A percentile compares a stretch with the other conserved stretches of the same genome.
Evolutionary conservation across 2,113 vertebrate genomes (phyloP).

Genomic region (Dolichallabes microphthalmus): DNA sequence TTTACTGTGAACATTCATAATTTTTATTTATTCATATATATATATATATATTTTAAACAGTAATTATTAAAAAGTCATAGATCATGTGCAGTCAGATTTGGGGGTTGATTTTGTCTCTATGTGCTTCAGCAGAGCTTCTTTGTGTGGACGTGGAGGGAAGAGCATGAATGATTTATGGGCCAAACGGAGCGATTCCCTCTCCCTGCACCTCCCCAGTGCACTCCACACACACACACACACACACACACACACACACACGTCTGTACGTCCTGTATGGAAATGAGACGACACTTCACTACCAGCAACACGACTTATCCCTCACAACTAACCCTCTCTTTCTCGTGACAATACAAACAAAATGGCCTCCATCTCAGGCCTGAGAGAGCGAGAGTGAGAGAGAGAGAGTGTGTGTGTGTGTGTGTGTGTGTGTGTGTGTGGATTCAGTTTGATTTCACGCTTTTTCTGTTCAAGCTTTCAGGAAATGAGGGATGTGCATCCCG

Average conservation of each 20-base stretch:
- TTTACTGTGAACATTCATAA: background rate
- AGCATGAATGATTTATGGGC: slow-evolving; percentile 54
- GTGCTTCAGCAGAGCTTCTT: slow-evolving; percentile 39
- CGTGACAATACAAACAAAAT: slow-evolving; percentile 23
- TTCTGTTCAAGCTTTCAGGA: background rate
- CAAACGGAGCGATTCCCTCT: slow-evolving; percentile 43
- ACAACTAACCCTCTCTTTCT: background rate
- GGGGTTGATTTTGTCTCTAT: slow-evolving; percentile 24
- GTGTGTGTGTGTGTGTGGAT: background rate
- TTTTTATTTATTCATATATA: too few species aligned
- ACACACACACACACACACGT: background rate
- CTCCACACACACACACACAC: slow-evolving; percentile 20
- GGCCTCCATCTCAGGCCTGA: slow-evolving; percentile 8
- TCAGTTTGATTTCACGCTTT: background rate
- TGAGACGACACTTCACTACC: background rate
- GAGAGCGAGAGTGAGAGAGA: background rate
- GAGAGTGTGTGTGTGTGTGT: too few species aligned
- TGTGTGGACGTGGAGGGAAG: slow-evolving; percentile 49
- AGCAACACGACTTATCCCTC: slow-evolving; percentile 6
- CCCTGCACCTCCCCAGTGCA: slow-evolving; percentile 24
- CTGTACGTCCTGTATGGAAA: slow-evolving; percentile 26
- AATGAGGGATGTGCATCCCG: slow-evolving; percentile 14
- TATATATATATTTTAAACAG: background rate
- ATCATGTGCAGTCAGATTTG: background rate
- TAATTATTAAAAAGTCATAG: background rate